Evolutionary conservation across 2,113 vertebrate species (phyloP).

Genomic region (Lepus americanus): DNA sequence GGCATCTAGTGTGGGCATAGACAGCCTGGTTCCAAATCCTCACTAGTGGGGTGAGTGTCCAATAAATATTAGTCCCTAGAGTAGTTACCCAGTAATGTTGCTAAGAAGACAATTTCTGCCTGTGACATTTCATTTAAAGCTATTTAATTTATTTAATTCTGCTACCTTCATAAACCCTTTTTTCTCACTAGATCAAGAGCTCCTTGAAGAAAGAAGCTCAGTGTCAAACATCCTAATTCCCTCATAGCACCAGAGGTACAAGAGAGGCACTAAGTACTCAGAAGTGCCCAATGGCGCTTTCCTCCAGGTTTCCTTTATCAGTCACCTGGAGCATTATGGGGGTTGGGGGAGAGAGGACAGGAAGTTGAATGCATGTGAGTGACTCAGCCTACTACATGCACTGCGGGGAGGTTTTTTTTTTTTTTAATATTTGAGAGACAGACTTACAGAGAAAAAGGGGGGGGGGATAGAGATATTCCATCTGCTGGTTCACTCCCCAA

Average conservation of each 20-base stretch:
- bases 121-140: neutral
- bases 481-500: too few relatives aligned
- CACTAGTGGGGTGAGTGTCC: neutral
- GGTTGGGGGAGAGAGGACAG: too few relatives aligned
- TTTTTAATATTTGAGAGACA: neutral
- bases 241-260: neutral
- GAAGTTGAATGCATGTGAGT: neutral
- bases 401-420: neutral
- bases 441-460: too few relatives aligned
- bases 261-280: neutral
- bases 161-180: neutral
- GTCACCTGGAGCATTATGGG: neutral
- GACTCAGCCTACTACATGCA: neutral
- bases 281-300: too few relatives aligned
- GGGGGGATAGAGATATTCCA: too few relatives aligned
- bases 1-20: neutral
- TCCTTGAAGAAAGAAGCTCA: neutral
- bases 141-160: constrained; percentile 45
- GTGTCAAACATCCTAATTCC: neutral
- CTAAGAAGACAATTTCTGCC: neutral
- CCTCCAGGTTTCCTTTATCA: neutral
- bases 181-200: neutral
- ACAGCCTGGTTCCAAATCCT: neutral
- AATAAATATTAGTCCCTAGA: neutral
- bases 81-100: neutral